Evolutionary conservation across 2,888 invertebrate genomes (phyloP).

Genomic region (Protula sp.): DNA sequence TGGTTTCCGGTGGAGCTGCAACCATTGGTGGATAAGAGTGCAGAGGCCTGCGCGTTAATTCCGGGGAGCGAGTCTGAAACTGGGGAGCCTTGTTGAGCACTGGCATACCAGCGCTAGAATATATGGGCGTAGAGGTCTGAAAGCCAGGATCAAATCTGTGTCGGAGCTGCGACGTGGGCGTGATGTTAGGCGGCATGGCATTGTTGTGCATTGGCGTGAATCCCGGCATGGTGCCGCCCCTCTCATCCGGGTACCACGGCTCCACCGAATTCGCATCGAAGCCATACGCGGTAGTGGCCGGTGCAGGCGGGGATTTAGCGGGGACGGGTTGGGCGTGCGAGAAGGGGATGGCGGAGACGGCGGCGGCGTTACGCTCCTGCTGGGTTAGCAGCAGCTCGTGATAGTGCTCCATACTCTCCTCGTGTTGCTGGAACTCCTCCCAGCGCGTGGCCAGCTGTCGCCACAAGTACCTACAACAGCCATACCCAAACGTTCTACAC

Average conservation of each 20-base stretch:
- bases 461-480: conserved; percentile 18
- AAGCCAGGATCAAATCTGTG: not conserved
- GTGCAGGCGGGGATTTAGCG: not conserved
- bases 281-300: not conserved
- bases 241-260: conserved; percentile 12
- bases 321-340: not conserved
- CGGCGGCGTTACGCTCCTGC: not conserved
- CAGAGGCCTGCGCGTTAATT: not conserved
- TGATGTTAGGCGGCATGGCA: not conserved
- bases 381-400: no score
- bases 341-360: not conserved
- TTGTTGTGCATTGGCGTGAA: not conserved
- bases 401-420: conserved; percentile 34
- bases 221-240: not conserved
- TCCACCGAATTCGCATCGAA: not conserved
- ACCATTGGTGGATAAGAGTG: not conserved
- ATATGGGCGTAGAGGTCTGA: not conserved
- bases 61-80: not conserved
- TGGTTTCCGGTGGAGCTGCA: not conserved
- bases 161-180: not conserved
- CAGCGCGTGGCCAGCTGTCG: conserved; percentile 31
- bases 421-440: conserved; percentile 46
- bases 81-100: not conserved
- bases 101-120: not conserved
- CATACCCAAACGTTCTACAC: no score